Conservation (phyloP, 2,797 vertebrate species). For the Rhinoraja longicauda region DNA sequence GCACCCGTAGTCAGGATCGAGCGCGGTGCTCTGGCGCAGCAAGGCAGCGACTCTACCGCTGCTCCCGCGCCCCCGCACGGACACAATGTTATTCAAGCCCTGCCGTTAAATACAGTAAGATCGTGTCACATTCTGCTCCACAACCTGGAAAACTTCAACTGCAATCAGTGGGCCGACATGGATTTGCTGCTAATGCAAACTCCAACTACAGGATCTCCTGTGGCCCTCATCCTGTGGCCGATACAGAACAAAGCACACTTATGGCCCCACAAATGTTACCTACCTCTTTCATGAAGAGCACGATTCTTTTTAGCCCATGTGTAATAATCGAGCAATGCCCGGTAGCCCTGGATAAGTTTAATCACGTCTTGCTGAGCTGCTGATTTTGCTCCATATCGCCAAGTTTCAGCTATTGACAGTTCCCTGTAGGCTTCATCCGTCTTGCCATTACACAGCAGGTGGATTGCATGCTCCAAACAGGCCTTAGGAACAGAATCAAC, state of each 20-base stretch:
- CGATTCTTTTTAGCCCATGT: conserved; percentile 71
- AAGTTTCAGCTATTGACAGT: conserved; percentile 69
- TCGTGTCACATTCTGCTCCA: background rate
- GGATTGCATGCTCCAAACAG: conserved; percentile 76
- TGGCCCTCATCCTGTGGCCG: background rate
- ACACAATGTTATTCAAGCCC: background rate
- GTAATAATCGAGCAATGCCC: conserved; percentile 73
- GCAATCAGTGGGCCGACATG: background rate
- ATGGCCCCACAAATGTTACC: conserved; percentile 42
- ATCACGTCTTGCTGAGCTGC: conserved; percentile 55
- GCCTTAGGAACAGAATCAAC: conserved; percentile 58
- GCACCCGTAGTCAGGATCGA: no score
- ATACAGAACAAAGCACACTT: background rate
- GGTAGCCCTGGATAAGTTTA: conserved; percentile 75
- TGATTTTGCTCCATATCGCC: conserved; percentile 70
- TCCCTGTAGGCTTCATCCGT: conserved; percentile 68
- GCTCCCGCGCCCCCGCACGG: background rate
- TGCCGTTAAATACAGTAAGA: background rate
- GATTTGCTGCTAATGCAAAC: background rate
- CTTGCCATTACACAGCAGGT: conserved; percentile 68
- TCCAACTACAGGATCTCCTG: background rate
- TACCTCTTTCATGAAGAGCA: conserved; percentile 54
- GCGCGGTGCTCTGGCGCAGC: no score
- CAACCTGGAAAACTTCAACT: background rate
- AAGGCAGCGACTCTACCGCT: no score